Conservation (phyloP, 2,797 vertebrate genomes). For the Epinephelus malabaricus region DNA sequence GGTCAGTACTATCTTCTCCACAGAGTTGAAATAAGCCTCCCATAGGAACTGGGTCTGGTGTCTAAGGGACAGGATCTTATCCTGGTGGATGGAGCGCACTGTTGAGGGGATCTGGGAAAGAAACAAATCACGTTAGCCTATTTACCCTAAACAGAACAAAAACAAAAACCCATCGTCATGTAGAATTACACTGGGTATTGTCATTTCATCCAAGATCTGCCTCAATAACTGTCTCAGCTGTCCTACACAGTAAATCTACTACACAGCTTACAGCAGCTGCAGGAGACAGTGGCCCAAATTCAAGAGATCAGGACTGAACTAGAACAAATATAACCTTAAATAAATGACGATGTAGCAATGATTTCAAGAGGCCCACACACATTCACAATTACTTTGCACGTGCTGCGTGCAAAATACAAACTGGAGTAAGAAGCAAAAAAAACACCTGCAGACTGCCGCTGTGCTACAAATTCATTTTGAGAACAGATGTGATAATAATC, state of each 20-base stretch:
- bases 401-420: background rate
- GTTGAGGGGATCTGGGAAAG: constrained; percentile 94
- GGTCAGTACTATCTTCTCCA: constrained; percentile 99
- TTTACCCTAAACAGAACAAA: background rate
- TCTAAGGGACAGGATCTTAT: constrained; percentile 98
- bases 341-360: background rate
- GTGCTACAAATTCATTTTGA: background rate
- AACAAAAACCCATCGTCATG: background rate
- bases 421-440: background rate
- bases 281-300: background rate
- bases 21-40: constrained; percentile 99
- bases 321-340: background rate
- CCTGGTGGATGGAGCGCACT: constrained; percentile 98
- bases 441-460: background rate
- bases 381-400: background rate
- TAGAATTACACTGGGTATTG: background rate
- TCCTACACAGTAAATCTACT: background rate
- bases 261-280: background rate
- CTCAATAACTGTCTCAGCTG: constrained; percentile 4
- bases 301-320: background rate
- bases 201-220: background rate
- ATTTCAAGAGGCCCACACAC: background rate
- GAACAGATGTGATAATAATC: background rate
- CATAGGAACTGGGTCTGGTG: constrained; percentile 99
- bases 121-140: constrained; percentile 10